A percentile compares a stretch with the other conserved stretches of the same genome.
phyloP scores from a whole-genome alignment of 2,888 invertebrate genomes.

The Sarcophaga subvicina region DNA sequence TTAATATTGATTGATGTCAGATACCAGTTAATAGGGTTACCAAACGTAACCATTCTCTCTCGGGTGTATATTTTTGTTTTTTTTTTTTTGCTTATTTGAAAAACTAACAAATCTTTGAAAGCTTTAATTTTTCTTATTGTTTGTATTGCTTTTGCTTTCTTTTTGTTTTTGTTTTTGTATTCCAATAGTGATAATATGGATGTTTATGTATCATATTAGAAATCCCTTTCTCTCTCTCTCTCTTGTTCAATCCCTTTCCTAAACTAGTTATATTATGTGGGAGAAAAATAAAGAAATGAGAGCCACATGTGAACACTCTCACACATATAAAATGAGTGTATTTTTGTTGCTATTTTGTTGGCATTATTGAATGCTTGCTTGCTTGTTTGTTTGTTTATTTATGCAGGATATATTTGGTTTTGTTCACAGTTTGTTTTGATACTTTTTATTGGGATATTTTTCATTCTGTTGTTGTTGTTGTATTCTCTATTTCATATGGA shows the following conservation, averaged over 20 bases:
- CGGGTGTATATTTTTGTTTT: background rate
- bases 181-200: slow-evolving; percentile 30
- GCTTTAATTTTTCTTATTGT: slow-evolving; percentile 26
- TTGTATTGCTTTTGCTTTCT: background rate
- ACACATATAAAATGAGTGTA: background rate
- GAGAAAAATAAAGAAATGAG: too few species aligned
- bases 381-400: slow-evolving; percentile 45
- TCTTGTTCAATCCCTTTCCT: too few species aligned
- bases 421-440: slow-evolving; percentile 27
- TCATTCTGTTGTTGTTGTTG: slow-evolving; percentile 14
- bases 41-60: slow-evolving; percentile 20
- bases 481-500: background rate
- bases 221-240: too few species aligned
- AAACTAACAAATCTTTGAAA: slow-evolving; percentile 37
- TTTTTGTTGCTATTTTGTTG: background rate
- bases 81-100: background rate
- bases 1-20: slow-evolving; percentile 73
- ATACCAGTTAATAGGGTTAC: slow-evolving; percentile 68
- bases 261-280: too few species aligned
- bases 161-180: slow-evolving; percentile 17
- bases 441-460: background rate
- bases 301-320: too few species aligned
- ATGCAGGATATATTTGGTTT: slow-evolving; percentile 44
- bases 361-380: slow-evolving; percentile 26
- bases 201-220: too few species aligned